Evolutionary conservation across 2,113 vertebrate genomes (phyloP).

Genomic region (Poeciliopsis turrubarensis): DNA sequence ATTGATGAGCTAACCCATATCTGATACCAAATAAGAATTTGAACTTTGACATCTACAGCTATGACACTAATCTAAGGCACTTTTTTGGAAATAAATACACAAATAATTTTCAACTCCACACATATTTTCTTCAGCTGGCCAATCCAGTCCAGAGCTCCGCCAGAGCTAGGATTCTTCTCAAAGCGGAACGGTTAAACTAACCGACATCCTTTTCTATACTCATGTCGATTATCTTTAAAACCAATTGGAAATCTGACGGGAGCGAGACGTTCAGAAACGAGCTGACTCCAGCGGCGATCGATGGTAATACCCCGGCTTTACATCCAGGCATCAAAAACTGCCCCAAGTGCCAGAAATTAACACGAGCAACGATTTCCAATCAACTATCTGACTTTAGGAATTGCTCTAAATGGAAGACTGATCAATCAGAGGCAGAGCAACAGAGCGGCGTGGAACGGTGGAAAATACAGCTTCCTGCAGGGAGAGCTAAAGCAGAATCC

Average conservation of each 20-base stretch:
- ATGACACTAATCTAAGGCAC: not conserved
- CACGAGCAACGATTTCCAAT: not conserved
- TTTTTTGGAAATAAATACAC: not conserved
- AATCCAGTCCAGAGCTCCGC: not conserved
- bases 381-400: not conserved
- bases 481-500: too few relatives aligned
- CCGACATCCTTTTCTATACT: not conserved
- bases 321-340: not conserved
- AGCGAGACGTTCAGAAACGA: not conserved
- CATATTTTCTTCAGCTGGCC: not conserved
- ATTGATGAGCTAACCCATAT: too few relatives aligned
- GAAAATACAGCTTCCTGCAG: not conserved
- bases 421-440: not conserved
- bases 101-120: not conserved
- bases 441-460: not conserved
- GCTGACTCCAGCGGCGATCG: not conserved
- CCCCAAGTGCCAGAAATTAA: not conserved
- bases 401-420: not conserved
- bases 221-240: not conserved
- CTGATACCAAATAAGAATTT: too few relatives aligned
- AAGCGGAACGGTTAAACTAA: not conserved
- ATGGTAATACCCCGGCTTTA: not conserved
- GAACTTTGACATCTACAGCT: too few relatives aligned
- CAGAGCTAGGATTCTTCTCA: not conserved
- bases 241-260: not conserved